A percentile compares a stretch with the other conserved stretches of the same genome.
Conservation (phyloP, 2,113 vertebrate genomes). For the Glaucidium brasilianum region DNA sequence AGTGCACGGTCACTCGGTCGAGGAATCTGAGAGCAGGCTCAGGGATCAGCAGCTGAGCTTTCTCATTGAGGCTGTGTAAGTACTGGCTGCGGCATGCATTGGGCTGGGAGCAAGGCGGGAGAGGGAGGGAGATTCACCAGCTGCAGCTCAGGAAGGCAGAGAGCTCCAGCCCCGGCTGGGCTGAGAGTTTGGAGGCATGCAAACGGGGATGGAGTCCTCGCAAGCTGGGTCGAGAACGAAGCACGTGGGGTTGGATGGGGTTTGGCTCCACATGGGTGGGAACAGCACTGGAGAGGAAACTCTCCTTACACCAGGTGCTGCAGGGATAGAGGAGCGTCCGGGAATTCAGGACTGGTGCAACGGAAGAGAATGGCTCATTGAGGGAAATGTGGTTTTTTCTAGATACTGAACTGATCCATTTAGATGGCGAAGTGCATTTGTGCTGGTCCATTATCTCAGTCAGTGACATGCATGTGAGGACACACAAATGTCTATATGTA, state of each 20-base stretch:
- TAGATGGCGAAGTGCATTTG: background rate
- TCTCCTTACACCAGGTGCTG: fast-evolving
- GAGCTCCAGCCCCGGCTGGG: background rate
- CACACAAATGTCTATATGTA: background rate
- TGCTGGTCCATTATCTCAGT: background rate
- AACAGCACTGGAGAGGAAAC: background rate
- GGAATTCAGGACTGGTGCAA: background rate
- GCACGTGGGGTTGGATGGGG: background rate
- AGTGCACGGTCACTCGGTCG: background rate
- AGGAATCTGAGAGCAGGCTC: background rate
- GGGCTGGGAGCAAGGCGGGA: background rate
- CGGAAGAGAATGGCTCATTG: fast-evolving
- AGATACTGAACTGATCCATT: background rate
- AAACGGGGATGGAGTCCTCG: background rate
- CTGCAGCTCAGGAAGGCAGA: background rate
- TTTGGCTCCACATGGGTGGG: background rate
- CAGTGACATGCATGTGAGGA: fast-evolving
- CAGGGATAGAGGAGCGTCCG: background rate
- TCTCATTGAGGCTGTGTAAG: conserved; percentile 10
- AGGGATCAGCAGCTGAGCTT: background rate
- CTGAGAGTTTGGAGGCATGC: background rate
- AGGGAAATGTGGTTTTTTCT: background rate
- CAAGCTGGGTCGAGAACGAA: fast-evolving
- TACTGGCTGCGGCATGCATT: background rate
- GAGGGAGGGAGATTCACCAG: background rate